Percentiles rank a stretch among this genome's conserved stretches.
Conservation (phyloP, 2,113 vertebrate genomes). For the Spea multiplicata region DNA sequence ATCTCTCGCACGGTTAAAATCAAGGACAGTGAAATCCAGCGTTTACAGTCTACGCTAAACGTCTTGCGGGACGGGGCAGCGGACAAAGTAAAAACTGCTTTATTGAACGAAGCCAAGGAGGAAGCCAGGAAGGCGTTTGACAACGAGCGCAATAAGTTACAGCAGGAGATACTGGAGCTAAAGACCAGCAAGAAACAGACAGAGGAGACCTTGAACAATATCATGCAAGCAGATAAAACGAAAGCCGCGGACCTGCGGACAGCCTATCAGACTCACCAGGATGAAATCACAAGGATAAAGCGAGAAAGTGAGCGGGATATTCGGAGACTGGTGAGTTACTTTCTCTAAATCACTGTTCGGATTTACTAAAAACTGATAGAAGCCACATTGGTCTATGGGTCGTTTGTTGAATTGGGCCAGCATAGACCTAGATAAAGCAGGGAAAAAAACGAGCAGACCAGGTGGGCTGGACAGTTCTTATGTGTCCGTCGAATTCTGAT, state of each 20-base stretch:
- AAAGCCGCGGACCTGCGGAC: constrained; percentile 90
- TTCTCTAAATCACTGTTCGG: too few relatives aligned
- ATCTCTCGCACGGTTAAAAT: constrained; percentile 83
- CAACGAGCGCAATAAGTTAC: constrained; percentile 80
- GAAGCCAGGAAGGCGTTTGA: constrained; percentile 88
- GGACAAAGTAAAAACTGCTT: constrained; percentile 86
- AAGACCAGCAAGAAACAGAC: constrained; percentile 84
- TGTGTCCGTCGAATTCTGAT: too few relatives aligned
- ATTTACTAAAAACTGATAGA: too few relatives aligned
- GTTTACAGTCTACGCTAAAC: constrained; percentile 85
- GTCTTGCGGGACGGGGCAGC: constrained; percentile 87
- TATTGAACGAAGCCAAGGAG: constrained; percentile 86
- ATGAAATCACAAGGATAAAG: constrained; percentile 90
- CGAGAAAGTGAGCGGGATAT: constrained; percentile 93
- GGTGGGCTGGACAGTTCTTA: too few relatives aligned
- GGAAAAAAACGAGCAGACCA: too few relatives aligned
- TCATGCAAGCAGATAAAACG: constrained; percentile 90
- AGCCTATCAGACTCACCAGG: constrained; percentile 92
- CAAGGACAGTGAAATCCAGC: constrained; percentile 85
- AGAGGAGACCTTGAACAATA: constrained; percentile 82
- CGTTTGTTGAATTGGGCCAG: too few relatives aligned
- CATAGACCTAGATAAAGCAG: too few relatives aligned
- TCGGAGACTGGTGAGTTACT: constrained; percentile 83
- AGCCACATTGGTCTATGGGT: too few relatives aligned
- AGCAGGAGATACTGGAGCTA: constrained; percentile 87